phyloP scores from a whole-genome alignment of 2,797 vertebrate species.

The Etheostoma nigrum region DNA sequence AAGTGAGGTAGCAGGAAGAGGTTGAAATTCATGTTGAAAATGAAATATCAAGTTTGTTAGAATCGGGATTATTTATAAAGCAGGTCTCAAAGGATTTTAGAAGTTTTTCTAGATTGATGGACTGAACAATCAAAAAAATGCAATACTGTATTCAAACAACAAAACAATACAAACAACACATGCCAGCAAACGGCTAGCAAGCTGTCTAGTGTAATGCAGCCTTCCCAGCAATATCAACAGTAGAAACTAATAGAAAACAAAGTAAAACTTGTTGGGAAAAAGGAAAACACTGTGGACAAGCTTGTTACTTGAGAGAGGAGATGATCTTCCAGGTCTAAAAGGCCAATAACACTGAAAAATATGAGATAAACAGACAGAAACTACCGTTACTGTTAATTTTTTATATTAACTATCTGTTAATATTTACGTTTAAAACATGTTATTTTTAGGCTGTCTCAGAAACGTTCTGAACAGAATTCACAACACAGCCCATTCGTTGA shows the following conservation, averaged over 20 bases:
- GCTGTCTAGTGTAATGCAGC: neutral
- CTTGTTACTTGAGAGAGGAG: slow-evolving; percentile 4
- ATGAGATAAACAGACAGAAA: neutral
- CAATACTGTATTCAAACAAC: neutral
- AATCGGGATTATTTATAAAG: slow-evolving; percentile 23
- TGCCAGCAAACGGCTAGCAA: neutral
- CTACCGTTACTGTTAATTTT: neutral
- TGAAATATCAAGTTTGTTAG: neutral
- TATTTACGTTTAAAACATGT: neutral
- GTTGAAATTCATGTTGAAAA: slow-evolving; percentile 16
- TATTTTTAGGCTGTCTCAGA: neutral
- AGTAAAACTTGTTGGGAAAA: neutral
- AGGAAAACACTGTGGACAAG: neutral
- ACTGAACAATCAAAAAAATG: slow-evolving; percentile 11
- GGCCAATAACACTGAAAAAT: neutral
- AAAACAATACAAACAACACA: neutral
- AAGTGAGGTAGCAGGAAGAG: slow-evolving; percentile 1
- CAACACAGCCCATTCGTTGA: slow-evolving; percentile 10
- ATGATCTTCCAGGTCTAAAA: slow-evolving; percentile 2
- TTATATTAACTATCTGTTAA: neutral
- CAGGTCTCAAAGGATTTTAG: slow-evolving; percentile 19
- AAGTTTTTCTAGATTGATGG: slow-evolving; percentile 1
- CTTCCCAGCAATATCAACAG: neutral
- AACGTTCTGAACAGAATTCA: neutral
- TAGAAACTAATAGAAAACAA: slow-evolving; percentile 11